phyloP scores from a whole-genome alignment of 2,113 vertebrate species.

The Vicugna pacos region DNA sequence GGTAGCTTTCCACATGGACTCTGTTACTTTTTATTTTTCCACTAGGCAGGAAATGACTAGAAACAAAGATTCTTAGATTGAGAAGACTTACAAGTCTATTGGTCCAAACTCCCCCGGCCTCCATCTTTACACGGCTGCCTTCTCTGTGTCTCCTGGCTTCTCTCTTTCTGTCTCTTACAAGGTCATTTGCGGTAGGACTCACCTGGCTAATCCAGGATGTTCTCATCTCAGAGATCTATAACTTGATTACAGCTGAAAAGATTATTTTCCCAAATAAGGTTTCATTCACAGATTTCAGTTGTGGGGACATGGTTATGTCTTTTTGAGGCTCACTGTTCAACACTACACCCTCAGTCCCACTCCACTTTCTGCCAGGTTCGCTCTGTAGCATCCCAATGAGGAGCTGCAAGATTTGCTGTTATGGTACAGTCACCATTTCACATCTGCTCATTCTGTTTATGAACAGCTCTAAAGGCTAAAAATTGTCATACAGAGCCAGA shows the following conservation, averaged over 20 bases:
- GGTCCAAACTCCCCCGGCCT: not conserved
- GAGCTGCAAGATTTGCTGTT: not conserved
- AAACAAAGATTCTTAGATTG: constrained; percentile 36
- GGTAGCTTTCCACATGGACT: constrained; percentile 20
- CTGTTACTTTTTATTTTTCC: not conserved
- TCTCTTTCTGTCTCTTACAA: not conserved
- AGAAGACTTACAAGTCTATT: not conserved
- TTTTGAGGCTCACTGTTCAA: not conserved
- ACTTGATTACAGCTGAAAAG: not conserved
- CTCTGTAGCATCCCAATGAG: not conserved
- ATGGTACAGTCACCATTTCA: not conserved
- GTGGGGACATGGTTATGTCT: not conserved
- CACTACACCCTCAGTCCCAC: not conserved
- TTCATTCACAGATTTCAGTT: not conserved
- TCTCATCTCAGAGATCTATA: constrained; percentile 5
- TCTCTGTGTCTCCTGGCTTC: constrained; percentile 20
- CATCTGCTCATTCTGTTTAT: not conserved
- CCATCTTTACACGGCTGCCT: not conserved
- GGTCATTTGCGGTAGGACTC: not conserved
- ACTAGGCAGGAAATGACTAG: constrained; percentile 46
- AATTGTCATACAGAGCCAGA: not conserved
- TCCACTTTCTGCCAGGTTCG: not conserved
- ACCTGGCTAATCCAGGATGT: not conserved
- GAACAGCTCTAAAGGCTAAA: not conserved
- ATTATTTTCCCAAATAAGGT: not conserved